Evolutionary conservation across 2,113 vertebrate genomes (phyloP).

Genomic region (Chaetodon trifascialis): DNA sequence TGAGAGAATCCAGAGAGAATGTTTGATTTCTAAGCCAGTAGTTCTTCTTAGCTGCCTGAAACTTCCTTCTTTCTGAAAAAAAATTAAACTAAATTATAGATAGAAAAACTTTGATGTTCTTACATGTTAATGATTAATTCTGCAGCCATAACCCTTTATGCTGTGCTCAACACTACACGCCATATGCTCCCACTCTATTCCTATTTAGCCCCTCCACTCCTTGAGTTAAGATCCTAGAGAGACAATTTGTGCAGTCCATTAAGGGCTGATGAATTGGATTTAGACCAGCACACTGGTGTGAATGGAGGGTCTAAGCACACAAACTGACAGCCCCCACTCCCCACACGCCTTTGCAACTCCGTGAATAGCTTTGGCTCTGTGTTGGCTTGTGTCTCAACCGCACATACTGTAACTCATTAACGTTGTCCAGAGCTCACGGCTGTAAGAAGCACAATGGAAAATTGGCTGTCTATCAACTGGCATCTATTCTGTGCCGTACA

Average conservation of each 20-base stretch:
- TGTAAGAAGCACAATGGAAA: slow-evolving; percentile 46
- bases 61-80: not conserved
- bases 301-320: slow-evolving; percentile 66
- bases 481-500: slow-evolving; percentile 18
- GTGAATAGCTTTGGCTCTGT: slow-evolving; percentile 37
- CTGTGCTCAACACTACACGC: slow-evolving; percentile 18
- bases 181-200: slow-evolving; percentile 58
- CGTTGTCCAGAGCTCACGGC: slow-evolving; percentile 24
- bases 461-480: slow-evolving; percentile 42
- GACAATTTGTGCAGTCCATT: slow-evolving; percentile 83
- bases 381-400: slow-evolving; percentile 29
- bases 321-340: slow-evolving; percentile 55
- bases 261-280: slow-evolving; percentile 83
- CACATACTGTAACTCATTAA: slow-evolving; percentile 38
- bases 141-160: slow-evolving; percentile 19
- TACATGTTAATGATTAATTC: slow-evolving; percentile 18
- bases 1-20: not conserved
- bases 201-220: slow-evolving; percentile 51
- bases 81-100: not conserved
- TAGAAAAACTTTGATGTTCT: slow-evolving; percentile 19
- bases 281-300: slow-evolving; percentile 68
- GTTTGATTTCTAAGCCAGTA: slow-evolving; percentile 8
- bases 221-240: slow-evolving; percentile 72
- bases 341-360: slow-evolving; percentile 41
- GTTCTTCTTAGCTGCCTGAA: not conserved